phyloP scores from a whole-genome alignment of 2,888 invertebrate species.

The Tachystola acroxantha region DNA sequence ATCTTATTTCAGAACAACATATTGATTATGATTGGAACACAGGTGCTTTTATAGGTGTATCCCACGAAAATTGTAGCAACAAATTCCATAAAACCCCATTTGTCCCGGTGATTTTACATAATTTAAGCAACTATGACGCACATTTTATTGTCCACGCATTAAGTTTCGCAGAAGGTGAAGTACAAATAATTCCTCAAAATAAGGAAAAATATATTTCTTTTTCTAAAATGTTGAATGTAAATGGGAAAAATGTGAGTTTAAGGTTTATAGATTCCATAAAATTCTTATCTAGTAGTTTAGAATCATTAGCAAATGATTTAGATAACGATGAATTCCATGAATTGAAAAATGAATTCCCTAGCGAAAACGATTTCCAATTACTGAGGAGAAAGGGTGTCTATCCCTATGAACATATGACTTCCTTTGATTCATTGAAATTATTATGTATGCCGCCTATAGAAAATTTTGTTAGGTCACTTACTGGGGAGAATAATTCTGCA shows the following conservation, averaged over 20 bases:
- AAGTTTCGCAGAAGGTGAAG: constrained; percentile 17
- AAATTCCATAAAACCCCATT: too few relatives aligned
- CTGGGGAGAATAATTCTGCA: constrained; percentile 10
- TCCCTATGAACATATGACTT: constrained; percentile 22
- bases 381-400: constrained; percentile 19
- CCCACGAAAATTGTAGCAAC: constrained; percentile 23
- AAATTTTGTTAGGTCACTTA: constrained; percentile 18
- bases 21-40: constrained; percentile 20
- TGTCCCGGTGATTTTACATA: constrained; percentile 22
- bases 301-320: too few relatives aligned
- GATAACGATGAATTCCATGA: constrained; percentile 11
- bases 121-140: constrained; percentile 25
- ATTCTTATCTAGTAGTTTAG: too few relatives aligned
- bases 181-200: too few relatives aligned
- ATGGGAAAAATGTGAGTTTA: too few relatives aligned
- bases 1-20: constrained; percentile 15
- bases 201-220: too few relatives aligned
- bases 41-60: constrained; percentile 22
- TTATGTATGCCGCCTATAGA: constrained; percentile 13
- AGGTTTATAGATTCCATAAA: too few relatives aligned
- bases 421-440: constrained; percentile 13
- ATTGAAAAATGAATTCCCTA: constrained; percentile 7
- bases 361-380: constrained; percentile 9
- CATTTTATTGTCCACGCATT: constrained; percentile 29
- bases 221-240: too few relatives aligned